Percentiles rank a stretch among this genome's conserved stretches.
Evolutionary conservation across 2,113 vertebrate species (phyloP).

Genomic region (Planiliza haematocheilus): DNA sequence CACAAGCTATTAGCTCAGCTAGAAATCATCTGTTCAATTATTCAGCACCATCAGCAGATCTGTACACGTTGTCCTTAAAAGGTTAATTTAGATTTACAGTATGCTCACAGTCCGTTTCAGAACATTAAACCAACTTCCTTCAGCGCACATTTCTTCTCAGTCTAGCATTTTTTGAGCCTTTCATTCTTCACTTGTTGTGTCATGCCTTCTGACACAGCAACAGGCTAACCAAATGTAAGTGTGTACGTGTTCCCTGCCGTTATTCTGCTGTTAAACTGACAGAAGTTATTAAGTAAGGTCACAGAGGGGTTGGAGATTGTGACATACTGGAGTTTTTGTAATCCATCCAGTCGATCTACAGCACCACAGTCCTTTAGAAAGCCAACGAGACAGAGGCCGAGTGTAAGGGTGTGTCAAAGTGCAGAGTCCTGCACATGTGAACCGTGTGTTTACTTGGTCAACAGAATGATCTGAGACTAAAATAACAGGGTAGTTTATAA

Average conservation of each 20-base stretch:
- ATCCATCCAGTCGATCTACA: not conserved
- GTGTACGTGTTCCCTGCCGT: not conserved
- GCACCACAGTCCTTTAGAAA: not conserved
- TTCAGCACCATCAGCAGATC: conserved; percentile 40
- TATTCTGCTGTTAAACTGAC: conserved; percentile 9
- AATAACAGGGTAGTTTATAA: not conserved
- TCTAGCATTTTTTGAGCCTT: not conserved
- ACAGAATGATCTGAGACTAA: not conserved
- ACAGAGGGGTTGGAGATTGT: conserved; percentile 17
- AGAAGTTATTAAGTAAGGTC: conserved; percentile 27
- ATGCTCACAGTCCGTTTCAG: not conserved
- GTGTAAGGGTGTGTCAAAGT: not conserved
- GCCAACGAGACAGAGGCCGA: not conserved
- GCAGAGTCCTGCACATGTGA: conserved; percentile 31
- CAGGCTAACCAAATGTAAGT: not conserved
- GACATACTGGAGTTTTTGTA: conserved; percentile 32
- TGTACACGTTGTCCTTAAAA: not conserved
- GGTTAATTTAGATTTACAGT: not conserved
- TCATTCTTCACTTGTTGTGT: not conserved
- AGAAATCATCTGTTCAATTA: conserved; percentile 52
- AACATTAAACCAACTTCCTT: not conserved
- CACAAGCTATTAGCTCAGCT: conserved; percentile 25
- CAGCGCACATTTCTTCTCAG: not conserved
- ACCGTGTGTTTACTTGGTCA: not conserved
- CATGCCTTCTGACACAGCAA: not conserved